Evolutionary conservation across 2,113 vertebrate species (phyloP).

Genomic region (Neotragus moschatus): DNA sequence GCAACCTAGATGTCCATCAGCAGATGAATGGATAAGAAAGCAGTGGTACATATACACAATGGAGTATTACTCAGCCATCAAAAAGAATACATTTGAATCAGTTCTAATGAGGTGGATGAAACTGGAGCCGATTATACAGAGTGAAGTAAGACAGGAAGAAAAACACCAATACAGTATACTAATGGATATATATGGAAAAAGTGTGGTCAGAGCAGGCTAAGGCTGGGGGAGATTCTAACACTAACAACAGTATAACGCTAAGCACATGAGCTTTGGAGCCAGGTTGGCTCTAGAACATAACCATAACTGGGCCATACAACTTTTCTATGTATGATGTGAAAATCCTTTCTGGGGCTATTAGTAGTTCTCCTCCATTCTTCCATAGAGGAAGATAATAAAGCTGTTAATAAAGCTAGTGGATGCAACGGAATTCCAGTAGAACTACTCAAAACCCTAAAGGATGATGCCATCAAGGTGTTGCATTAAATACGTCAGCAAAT

Average conservation of each 20-base stretch:
- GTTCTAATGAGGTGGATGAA: no score
- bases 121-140: no score
- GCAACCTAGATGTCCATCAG: no score
- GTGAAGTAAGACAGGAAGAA: no score
- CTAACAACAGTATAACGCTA: not conserved
- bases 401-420: not conserved
- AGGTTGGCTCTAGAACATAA: not conserved
- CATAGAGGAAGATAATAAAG: not conserved
- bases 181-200: no score
- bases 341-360: not conserved
- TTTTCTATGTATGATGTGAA: not conserved
- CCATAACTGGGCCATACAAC: not conserved
- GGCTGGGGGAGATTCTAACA: not conserved
- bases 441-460: not conserved
- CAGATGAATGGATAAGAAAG: no score
- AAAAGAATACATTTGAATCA: no score
- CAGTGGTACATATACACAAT: no score
- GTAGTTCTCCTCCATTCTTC: not conserved
- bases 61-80: no score
- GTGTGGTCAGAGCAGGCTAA: not conserved
- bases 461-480: not conserved
- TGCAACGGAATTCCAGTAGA: not conserved
- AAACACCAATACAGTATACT: no score
- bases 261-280: not conserved
- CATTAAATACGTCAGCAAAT: not conserved